These are phyloP conservation scores for Sapayoa aenigma DNA, from an alignment of 2,113 vertebrate genomes.

Conservation along the genomic window DNA sequence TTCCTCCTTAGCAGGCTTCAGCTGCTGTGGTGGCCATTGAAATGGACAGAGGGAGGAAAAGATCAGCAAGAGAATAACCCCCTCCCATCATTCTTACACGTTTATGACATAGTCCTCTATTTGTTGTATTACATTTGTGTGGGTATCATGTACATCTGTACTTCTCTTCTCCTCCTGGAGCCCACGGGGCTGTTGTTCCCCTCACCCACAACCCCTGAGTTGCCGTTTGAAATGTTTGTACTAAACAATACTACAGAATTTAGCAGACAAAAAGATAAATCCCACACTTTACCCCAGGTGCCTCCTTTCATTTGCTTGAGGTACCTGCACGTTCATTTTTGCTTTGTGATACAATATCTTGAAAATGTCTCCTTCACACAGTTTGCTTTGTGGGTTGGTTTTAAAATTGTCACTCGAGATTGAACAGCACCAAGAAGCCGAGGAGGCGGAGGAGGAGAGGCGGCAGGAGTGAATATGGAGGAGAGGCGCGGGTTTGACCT, in stretches of 20 bases:
- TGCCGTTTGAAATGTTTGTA: neutral
- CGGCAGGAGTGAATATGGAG: constrained; percentile 32
- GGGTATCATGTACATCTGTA: too few species aligned
- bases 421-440: constrained; percentile 23
- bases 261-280: neutral
- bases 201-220: neutral
- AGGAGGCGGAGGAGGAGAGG: constrained; percentile 31
- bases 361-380: neutral
- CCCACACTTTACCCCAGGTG: neutral
- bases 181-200: neutral
- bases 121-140: neutral
- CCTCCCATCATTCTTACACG: neutral
- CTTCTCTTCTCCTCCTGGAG: neutral
- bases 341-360: neutral
- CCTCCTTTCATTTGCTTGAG: neutral
- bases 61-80: neutral
- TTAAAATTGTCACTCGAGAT: constrained; percentile 14
- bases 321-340: neutral
- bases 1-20: neutral
- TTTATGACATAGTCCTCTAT: neutral
- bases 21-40: neutral
- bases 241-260: neutral
- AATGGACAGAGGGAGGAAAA: neutral
- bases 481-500: constrained; percentile 2
- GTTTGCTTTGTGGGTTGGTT: constrained; percentile 34